These are phyloP conservation scores for Gallinago stenura DNA, from an alignment of 2,797 vertebrate species.

Conservation along the genomic window DNA sequence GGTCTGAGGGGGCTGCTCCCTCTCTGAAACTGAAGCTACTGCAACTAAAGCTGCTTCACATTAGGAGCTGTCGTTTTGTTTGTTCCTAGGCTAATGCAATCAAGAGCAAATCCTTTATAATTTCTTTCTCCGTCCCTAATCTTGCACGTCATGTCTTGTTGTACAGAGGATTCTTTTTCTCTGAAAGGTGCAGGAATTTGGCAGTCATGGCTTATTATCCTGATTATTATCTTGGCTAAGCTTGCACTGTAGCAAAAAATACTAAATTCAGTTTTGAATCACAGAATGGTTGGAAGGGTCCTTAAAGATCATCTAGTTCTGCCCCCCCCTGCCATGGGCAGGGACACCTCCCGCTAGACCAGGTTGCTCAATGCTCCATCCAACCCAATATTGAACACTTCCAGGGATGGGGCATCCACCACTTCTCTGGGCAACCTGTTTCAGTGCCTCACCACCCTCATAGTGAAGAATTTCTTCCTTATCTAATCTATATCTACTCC, in stretches of 20 bases:
- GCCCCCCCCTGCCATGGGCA: neutral
- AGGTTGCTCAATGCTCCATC: neutral
- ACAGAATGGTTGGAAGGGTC: neutral
- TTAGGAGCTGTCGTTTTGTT: neutral
- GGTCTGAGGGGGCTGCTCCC: neutral
- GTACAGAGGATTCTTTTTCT: neutral
- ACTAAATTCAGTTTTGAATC: neutral
- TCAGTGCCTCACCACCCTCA: neutral
- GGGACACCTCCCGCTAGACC: neutral
- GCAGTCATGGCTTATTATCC: neutral
- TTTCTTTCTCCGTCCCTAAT: neutral
- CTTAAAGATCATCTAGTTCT: neutral
- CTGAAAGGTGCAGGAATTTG: neutral
- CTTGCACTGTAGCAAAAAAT: neutral
- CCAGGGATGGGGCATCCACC: neutral
- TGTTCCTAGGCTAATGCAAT: neutral
- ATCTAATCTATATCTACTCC: neutral
- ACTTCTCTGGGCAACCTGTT: neutral
- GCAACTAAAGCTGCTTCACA: neutral
- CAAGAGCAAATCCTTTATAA: neutral
- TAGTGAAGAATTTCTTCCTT: neutral
- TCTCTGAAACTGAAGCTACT: neutral
- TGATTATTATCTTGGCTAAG: too few relatives aligned
- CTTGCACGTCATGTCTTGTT: neutral
- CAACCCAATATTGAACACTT: neutral